Percentiles rank a stretch among this genome's conserved stretches.
These are phyloP conservation scores for Pluvialis apricaria DNA, from an alignment of 2,113 vertebrate genomes.

Conservation along the genomic window DNA sequence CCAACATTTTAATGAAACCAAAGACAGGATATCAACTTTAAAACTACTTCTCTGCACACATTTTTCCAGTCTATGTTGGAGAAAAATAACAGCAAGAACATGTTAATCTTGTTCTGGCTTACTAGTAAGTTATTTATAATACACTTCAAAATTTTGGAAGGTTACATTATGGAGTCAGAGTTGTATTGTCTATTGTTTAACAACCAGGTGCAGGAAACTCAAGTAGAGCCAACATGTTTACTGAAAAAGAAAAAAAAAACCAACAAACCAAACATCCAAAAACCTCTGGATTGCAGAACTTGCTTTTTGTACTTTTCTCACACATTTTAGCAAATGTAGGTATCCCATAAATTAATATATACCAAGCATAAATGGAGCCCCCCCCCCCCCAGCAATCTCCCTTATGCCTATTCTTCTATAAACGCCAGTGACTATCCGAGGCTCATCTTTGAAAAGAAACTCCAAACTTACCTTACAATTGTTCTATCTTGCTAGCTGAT, in stretches of 20 bases:
- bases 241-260: neutral
- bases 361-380: neutral
- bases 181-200: conserved; percentile 69
- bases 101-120: conserved; percentile 21
- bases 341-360: neutral
- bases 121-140: conserved; percentile 57
- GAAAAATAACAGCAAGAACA: conserved; percentile 23
- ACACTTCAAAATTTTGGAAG: conserved; percentile 44
- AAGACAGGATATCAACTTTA: neutral
- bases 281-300: neutral
- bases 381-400: neutral
- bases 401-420: neutral
- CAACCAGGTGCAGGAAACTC: conserved; percentile 68
- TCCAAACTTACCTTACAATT: neutral
- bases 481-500: neutral
- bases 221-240: conserved; percentile 29
- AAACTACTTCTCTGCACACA: neutral
- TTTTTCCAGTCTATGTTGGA: neutral
- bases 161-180: neutral
- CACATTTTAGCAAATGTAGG: neutral
- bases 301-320: neutral
- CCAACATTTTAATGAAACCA: neutral
- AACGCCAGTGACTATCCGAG: neutral
- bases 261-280: neutral
- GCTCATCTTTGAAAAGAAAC: neutral